Evolutionary conservation across 2,888 invertebrate species (phyloP), one percentile per base, ranked within the genome.

Genomic region (Leuctra nigra): DNA sequence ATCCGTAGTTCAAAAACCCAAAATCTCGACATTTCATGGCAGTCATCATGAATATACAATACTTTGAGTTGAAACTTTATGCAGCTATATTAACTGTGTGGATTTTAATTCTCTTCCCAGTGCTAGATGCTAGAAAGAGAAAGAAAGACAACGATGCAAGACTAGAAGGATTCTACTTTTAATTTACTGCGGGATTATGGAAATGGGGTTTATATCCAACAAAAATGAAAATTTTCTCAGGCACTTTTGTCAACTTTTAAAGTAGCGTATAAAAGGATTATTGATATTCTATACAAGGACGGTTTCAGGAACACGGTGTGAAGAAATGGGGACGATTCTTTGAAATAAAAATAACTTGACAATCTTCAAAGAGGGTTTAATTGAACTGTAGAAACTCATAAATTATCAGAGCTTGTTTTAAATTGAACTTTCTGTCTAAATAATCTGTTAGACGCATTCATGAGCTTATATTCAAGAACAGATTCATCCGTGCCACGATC

Each of bases 171-270:
- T 55, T 55, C 22, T 38, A 20, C 35, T 29, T 47, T 55, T 55
- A 55, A 55, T 55, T 47, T 47, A 46, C 46, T 55, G 29, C 4
- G 38, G 20, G 55, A 55, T 55, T 55, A 55, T 55, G 55, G 18
- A 55, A 55, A 55, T 55, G 13, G 47, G 47, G 38, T 50, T 50
- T 50, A 50, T 50, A 33, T 18, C 35, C 33, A 33, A 16, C 20
- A 18, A 33, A 35, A 50, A 50, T 50, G 35, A 50, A 35, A 50
- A 33, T 50, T 23, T 35, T 33, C 35, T n/a, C 50, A n/a, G 50
- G 23, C 50, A 50, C 18, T 50, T 50, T 33, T 50, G 50, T 50
- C 33, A 50, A 50, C 50, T 50, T 50, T 50, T 35, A 50, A 50
- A 50, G 35, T 50, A 50, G 35, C 50, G 35, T 50, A 50, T 35